Evolutionary conservation across 2,113 vertebrate species (phyloP).

Genomic region (Cettia cetti): DNA sequence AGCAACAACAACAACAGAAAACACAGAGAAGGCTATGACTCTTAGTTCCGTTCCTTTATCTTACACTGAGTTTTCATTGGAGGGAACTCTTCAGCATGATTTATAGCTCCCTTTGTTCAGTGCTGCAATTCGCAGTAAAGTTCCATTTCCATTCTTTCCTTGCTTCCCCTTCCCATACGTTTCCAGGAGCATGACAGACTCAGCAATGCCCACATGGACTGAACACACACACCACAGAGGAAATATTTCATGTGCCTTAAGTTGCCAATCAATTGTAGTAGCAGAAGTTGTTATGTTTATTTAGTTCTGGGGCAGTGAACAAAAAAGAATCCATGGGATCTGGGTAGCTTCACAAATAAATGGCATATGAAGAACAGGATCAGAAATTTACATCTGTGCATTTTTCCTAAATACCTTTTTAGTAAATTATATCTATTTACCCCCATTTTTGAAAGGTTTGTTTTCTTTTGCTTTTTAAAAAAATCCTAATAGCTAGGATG

Average conservation of each 20-base stretch:
- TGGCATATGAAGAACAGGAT: background rate
- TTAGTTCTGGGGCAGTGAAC: background rate
- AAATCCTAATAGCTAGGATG: background rate
- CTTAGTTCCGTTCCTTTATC: background rate
- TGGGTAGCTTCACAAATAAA: background rate
- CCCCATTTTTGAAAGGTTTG: background rate
- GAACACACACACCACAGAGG: background rate
- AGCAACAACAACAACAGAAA: no score
- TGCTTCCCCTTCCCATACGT: background rate
- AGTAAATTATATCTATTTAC: background rate
- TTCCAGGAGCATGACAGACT: background rate
- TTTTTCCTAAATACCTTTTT: background rate
- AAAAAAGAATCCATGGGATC: background rate
- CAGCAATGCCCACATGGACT: background rate
- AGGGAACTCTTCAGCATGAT: background rate
- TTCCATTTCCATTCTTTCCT: background rate
- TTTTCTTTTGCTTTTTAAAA: accelerated
- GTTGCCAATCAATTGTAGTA: background rate
- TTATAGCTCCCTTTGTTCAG: background rate
- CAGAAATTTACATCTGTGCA: background rate
- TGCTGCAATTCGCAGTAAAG: background rate
- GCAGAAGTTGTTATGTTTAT: background rate
- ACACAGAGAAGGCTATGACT: background rate
- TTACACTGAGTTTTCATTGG: background rate
- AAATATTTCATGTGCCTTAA: background rate